phyloP scores from a whole-genome alignment of 2,888 invertebrate species.

The Cheilosia soror region DNA sequence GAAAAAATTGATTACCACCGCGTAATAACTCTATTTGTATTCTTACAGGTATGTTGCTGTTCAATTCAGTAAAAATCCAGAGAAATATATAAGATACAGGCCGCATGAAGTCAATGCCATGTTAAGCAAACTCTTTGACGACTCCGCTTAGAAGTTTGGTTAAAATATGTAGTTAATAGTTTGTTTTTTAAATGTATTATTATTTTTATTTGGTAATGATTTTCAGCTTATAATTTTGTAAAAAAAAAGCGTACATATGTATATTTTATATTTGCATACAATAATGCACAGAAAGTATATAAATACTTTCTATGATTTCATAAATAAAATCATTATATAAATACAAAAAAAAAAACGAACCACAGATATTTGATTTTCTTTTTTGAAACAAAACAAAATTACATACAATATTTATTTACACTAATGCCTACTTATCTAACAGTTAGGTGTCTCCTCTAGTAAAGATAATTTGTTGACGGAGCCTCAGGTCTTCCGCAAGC shows the following conservation, averaged over 20 bases:
- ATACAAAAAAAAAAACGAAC: slow-evolving; percentile 42
- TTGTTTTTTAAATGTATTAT: slow-evolving; percentile 15
- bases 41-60: slow-evolving; percentile 87
- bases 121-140: slow-evolving; percentile 96
- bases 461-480: slow-evolving; percentile 94
- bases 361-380: slow-evolving; percentile 56
- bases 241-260: slow-evolving; percentile 31
- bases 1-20: no score
- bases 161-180: background rate
- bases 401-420: slow-evolving; percentile 62
- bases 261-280: slow-evolving; percentile 3
- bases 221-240: slow-evolving; percentile 36
- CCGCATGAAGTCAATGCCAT: slow-evolving; percentile 93
- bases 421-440: slow-evolving; percentile 35
- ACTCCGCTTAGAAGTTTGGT: slow-evolving; percentile 82
- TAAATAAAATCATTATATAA: slow-evolving; percentile 22
- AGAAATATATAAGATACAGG: slow-evolving; percentile 96
- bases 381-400: slow-evolving; percentile 45
- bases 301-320: slow-evolving; percentile 21
- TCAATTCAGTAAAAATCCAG: slow-evolving; percentile 95
- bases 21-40: background rate
- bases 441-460: slow-evolving; percentile 84
- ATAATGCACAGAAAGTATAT: slow-evolving; percentile 14
- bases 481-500: slow-evolving; percentile 94
- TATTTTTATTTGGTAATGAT: slow-evolving; percentile 55